These are phyloP conservation scores for Artibeus lituratus DNA, from an alignment of 2,797 vertebrate species.

Conservation along the genomic window DNA sequence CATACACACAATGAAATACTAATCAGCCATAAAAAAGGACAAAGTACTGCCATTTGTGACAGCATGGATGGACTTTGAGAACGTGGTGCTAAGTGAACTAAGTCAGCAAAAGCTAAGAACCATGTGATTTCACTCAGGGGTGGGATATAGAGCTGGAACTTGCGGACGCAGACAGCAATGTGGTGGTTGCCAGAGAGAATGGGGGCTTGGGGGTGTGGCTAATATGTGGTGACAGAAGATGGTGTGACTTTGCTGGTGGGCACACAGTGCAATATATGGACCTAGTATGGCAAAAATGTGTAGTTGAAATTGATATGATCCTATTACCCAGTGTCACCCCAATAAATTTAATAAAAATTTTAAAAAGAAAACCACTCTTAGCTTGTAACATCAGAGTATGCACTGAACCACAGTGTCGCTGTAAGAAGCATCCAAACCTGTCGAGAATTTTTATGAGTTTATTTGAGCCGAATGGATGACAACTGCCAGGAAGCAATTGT, in stretches of 20 bases:
- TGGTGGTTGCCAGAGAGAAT: neutral
- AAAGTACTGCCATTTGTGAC: neutral
- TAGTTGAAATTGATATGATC: neutral
- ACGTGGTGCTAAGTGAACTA: no score
- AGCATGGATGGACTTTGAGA: no score
- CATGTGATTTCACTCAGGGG: neutral
- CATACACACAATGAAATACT: neutral
- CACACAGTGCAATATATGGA: neutral
- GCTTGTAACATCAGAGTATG: neutral
- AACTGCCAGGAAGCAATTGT: neutral
- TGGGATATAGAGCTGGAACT: no score
- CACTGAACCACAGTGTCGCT: neutral
- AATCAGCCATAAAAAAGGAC: neutral
- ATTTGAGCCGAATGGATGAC: neutral
- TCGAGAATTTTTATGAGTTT: neutral
- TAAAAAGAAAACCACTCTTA: neutral
- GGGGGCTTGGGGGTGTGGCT: neutral
- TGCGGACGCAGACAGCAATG: neutral
- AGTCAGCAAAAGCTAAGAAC: no score
- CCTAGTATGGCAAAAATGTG: neutral
- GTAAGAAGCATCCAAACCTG: neutral
- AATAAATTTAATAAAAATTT: neutral
- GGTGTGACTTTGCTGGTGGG: neutral
- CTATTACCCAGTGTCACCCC: neutral
- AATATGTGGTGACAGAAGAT: neutral